Base-by-base conservation (phyloP, 1,140 invertebrate genomes). In the Tribolium castaneum region DNA sequence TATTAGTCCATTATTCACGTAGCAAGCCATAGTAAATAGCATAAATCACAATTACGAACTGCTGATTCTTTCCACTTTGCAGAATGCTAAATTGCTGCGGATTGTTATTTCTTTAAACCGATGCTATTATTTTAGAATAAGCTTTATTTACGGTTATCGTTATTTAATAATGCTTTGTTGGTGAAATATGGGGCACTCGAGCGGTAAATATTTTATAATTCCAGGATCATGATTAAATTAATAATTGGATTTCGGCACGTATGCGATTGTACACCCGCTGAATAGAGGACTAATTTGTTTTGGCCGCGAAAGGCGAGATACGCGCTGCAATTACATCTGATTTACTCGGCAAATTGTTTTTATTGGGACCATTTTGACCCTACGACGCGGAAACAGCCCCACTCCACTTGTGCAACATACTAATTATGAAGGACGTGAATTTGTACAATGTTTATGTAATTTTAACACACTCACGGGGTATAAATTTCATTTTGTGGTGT, bases 1-100 rank as follows among this genome's bases (percentile, higher is more conserved):
- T 72, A 80, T 80, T 80, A 80, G 50, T 74, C 77, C 70, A 80
- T 80, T 80, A 80, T 80, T 80, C 72, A 80, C 75, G 49, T 66
- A 76, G 34, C 62, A 45, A 25, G 77, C 66, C 74, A 79, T 62
- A 70, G 74, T 80, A 80, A 80, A 80, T 77, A 80, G 49, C 73
- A 80, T 80, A 80, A 80, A 80, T 80, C 80, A 80, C 77, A 79
- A 80, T 80, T 80, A 80, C 77, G 79, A 76, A 80, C 66, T 80
- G 71, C 79, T 80, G 45, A 72, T 72, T 72, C 50, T 72, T 72
- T 72, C 39, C 12, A 72, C 10, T 72, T 50, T 72, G 70, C 70
- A 50, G 25, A 72, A 72, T 35, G 59, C 59, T 66, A 66, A 66
- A 66, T 66, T 66, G 59, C 19, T 66, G 59, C 59, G 59, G 59